A percentile compares a stretch with the other conserved stretches of the same genome.
phyloP scores from a whole-genome alignment of 2,888 invertebrate species.

The Sphaerophoria rueppellii region DNA sequence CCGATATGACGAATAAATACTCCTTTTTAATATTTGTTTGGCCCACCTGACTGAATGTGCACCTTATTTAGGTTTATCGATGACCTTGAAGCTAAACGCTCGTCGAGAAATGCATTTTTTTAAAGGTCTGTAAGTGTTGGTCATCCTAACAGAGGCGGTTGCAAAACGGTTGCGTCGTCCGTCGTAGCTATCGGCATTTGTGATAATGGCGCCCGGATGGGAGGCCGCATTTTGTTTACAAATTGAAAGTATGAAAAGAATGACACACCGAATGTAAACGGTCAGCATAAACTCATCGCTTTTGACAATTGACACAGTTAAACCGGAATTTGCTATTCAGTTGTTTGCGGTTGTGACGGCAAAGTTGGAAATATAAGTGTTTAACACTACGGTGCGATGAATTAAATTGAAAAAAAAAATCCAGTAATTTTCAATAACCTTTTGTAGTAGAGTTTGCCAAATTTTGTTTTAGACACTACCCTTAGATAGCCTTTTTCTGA shows the following conservation, averaged over 20 bases:
- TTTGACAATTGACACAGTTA: constrained; percentile 73
- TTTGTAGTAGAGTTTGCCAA: no score
- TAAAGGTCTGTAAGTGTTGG: neutral
- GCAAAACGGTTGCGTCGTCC: constrained; percentile 22
- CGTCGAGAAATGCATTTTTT: constrained; percentile 29
- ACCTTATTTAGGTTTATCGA: neutral
- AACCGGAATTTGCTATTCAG: constrained; percentile 67
- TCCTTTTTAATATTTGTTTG: constrained; percentile 1
- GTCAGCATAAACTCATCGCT: constrained; percentile 42
- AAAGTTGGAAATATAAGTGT: neutral
- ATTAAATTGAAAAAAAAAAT: no score
- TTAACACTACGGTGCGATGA: neutral
- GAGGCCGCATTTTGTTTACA: constrained; percentile 60
- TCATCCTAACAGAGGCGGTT: neutral
- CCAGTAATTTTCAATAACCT: no score
- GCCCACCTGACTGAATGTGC: neutral
- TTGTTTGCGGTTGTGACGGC: constrained; percentile 44
- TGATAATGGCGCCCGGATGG: constrained; percentile 51
- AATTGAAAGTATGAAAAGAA: constrained; percentile 70
- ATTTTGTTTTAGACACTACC: no score
- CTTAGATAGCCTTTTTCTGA: no score
- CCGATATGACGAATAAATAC: neutral
- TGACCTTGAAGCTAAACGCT: constrained; percentile 62
- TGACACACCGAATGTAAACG: constrained; percentile 53
- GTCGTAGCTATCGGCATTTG: neutral